These are phyloP conservation scores for Lipotes vexillifer DNA, from an alignment of 2,113 vertebrate species.

Conservation along the genomic window DNA sequence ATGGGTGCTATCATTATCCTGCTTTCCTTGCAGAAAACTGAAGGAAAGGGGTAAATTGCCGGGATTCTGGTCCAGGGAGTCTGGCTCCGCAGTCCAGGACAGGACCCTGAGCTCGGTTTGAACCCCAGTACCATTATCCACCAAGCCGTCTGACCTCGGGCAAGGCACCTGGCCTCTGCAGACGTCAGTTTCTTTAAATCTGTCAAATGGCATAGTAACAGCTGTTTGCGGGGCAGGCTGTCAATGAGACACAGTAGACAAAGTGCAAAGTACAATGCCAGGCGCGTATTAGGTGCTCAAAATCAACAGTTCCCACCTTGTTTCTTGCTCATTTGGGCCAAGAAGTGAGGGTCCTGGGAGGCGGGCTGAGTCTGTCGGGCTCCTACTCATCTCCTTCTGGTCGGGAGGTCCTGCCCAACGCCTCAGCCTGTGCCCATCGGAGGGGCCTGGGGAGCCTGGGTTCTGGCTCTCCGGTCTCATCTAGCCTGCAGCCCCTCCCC, in stretches of 20 bases:
- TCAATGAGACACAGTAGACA: accelerated
- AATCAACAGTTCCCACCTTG: not conserved
- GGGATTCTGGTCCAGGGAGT: not conserved
- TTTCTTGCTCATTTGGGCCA: not conserved
- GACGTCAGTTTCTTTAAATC: not conserved
- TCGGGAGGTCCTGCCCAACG: not conserved
- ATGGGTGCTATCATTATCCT: not conserved
- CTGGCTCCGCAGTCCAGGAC: not conserved
- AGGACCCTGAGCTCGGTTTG: accelerated
- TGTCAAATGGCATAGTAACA: not conserved
- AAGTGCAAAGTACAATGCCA: too few relatives aligned
- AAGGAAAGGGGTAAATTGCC: not conserved
- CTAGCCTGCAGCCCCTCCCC: not conserved
- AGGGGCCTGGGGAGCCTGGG: too few relatives aligned
- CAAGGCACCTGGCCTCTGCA: not conserved
- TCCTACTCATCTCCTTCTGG: not conserved
- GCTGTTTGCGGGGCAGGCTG: too few relatives aligned
- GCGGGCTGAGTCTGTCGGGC: not conserved
- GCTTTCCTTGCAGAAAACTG: not conserved
- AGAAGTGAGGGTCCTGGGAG: not conserved
- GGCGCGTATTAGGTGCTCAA: not conserved
- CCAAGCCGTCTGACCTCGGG: not conserved
- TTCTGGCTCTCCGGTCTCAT: not conserved
- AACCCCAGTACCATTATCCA: not conserved
- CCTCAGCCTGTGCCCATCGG: not conserved